These are phyloP conservation scores for Arvicola amphibius DNA, from an alignment of 2,797 vertebrate species.

Conservation along the genomic window DNA sequence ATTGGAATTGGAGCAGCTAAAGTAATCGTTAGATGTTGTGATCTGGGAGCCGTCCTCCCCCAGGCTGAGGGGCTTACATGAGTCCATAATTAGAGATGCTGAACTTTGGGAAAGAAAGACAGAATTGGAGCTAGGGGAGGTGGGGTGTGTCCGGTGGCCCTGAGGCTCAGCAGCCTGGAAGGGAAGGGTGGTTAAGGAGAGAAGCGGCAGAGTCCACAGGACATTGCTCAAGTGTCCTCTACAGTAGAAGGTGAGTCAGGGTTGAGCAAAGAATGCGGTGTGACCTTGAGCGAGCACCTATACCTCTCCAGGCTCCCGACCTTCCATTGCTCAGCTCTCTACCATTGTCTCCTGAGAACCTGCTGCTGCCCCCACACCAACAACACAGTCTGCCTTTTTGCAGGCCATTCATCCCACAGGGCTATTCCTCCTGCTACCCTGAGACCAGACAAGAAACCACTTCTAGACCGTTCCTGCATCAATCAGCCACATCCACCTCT, in stretches of 20 bases:
- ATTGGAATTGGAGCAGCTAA: slow-evolving; percentile 77
- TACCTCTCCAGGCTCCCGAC: not conserved
- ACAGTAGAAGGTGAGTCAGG: not conserved
- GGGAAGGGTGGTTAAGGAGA: not conserved
- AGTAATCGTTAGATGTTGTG: slow-evolving; percentile 76
- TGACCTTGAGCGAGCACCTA: not conserved
- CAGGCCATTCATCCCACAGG: not conserved
- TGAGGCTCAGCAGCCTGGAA: not conserved
- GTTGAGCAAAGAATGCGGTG: not conserved
- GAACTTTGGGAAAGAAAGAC: slow-evolving; percentile 44
- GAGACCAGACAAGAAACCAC: not conserved
- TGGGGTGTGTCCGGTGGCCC: not conserved
- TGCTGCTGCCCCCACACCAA: fast-evolving
- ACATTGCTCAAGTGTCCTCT: not conserved
- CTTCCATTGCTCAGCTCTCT: not conserved
- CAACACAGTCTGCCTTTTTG: not conserved
- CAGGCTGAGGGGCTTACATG: slow-evolving; percentile 51
- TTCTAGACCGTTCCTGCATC: not conserved
- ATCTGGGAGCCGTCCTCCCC: slow-evolving; percentile 67
- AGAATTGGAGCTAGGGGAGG: not conserved
- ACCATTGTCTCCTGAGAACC: not conserved
- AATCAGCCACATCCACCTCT: fast-evolving
- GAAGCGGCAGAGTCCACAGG: not conserved
- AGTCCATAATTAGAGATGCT: slow-evolving; percentile 66
- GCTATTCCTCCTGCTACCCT: not conserved